Percentiles rank a stretch among this genome's conserved stretches.
Conservation (phyloP, 1,140 invertebrate species). For the Eurosta solidaginis region DNA sequence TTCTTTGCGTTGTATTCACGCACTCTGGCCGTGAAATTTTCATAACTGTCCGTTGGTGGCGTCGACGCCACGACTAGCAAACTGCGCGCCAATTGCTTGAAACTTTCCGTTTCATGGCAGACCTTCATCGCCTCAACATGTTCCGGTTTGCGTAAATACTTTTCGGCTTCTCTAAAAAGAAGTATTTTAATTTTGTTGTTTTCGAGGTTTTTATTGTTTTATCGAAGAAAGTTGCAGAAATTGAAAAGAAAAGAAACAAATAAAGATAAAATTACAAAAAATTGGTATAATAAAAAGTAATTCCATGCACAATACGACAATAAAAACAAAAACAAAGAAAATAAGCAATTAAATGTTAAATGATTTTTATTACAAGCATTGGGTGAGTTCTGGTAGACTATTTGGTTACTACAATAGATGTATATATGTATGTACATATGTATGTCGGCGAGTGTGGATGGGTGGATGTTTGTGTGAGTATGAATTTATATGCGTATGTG, state of each 20-base stretch:
- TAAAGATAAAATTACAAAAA: not conserved
- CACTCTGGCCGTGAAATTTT: constrained; percentile 78
- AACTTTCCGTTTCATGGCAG: constrained; percentile 69
- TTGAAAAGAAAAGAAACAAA: constrained; percentile 5
- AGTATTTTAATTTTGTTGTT: constrained; percentile 14
- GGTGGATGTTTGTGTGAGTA: not conserved
- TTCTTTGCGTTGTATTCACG: constrained; percentile 73
- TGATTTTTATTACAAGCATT: not conserved
- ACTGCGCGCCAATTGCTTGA: constrained; percentile 74
- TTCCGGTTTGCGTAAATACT: constrained; percentile 84
- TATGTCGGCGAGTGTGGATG: not conserved
- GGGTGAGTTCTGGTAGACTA: not conserved
- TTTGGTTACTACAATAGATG: not conserved
- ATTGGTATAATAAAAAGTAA: not conserved
- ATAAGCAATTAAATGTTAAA: not conserved
- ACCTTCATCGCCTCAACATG: constrained; percentile 64
- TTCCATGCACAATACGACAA: not conserved
- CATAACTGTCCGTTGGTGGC: constrained; percentile 75
- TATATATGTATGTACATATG: not conserved
- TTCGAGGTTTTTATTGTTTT: not conserved
- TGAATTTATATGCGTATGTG: not conserved
- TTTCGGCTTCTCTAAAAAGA: constrained; percentile 68
- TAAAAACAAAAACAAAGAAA: not conserved
- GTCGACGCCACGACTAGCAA: constrained; percentile 84
- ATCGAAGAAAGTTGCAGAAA: not conserved